A percentile compares a stretch with the other conserved stretches of the same genome.
Evolutionary conservation across 2,888 invertebrate genomes (phyloP).

Genomic region (Diabrotica balteata): DNA sequence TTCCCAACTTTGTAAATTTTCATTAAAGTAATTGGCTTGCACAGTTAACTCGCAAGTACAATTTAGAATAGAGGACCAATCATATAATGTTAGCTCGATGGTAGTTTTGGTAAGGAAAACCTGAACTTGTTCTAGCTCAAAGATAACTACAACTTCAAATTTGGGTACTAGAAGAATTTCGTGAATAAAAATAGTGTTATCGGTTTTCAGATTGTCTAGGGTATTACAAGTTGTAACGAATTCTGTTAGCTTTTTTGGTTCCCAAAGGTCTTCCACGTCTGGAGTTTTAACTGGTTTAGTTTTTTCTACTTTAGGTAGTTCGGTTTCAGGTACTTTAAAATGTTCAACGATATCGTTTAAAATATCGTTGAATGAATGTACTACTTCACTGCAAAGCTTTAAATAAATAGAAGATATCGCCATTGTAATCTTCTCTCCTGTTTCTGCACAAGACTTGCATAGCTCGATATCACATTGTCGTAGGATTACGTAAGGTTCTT

Average conservation of each 20-base stretch:
- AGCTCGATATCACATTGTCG: conserved; percentile 77
- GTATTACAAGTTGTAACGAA: conserved; percentile 37
- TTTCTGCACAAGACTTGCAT: conserved; percentile 70
- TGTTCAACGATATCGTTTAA: conserved; percentile 59
- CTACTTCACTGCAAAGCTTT: conserved; percentile 75
- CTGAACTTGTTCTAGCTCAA: conserved; percentile 70
- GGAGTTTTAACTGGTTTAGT: conserved; percentile 29
- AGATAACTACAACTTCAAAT: conserved; percentile 68
- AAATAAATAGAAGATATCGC: conserved; percentile 74
- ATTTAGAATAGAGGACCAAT: conserved; percentile 69
- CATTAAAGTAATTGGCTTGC: conserved; percentile 61
- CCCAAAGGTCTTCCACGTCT: conserved; percentile 71
- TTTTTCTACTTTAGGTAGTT: conserved; percentile 36
- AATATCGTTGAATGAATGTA: conserved; percentile 73
- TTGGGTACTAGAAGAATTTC: conserved; percentile 53
- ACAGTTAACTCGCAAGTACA: conserved; percentile 59
- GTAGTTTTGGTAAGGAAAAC: conserved; percentile 66
- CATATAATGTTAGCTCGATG: conserved; percentile 67
- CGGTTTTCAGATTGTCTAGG: conserved; percentile 30
- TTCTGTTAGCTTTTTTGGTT: conserved; percentile 69
- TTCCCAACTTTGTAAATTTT: conserved; percentile 72
- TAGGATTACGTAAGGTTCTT: conserved; percentile 67
- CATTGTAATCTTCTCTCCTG: conserved; percentile 71
- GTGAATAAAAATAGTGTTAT: conserved; percentile 32
- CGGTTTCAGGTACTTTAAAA: conserved; percentile 56